Base-by-base conservation (phyloP, 2,888 invertebrate genomes). In the Caenorhabditis drosophilae region DNA sequence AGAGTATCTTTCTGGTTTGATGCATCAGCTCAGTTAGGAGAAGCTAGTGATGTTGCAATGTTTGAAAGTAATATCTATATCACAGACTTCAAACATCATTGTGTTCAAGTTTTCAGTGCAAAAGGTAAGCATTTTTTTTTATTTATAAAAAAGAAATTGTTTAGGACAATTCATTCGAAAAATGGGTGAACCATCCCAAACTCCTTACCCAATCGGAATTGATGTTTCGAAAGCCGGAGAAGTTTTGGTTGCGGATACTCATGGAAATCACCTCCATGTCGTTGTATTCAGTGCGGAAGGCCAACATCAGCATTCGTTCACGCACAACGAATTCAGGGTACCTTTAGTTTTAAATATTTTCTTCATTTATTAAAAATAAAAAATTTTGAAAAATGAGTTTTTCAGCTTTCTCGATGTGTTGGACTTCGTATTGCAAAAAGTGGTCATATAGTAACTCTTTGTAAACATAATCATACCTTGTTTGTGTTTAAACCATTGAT, bases 161-260 rank as follows among this genome's bases (percentile, higher is more conserved):
- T 71, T 49, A 79, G 79, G 78, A 27, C 67, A 62, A 18, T 79
- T 72, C 40, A 51, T 78, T 16, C 68, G 74, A n/a, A 78, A 78
- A 56, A 73, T 79, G 56, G 80, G 80, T n/a, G 75, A 74, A 35
- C 73, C 75, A 9, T 73, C 75, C 7, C 71, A 75, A 50, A 80
- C 80, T 0, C 80, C 80, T 2, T 80, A 76, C 59, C 80, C 80
- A 1, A 76, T 80, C 42, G 80, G 80, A 35, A 73, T 79, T 31
- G 78, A 79, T 60, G 73, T 80, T 22, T 70, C 73, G 11, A 75
- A 73, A 25, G 49, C 61, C 11, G 79, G 79, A 16, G 78, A 79
- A 36, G 56, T 80, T 40, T 59, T 79, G 4, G 78, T 80, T 3
- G 79, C 77, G 12, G 79, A 80, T 49, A 77, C 79, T 9, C 79